Percentiles rank a stretch among this genome's conserved stretches.
Evolutionary conservation across 2,888 invertebrate species (phyloP).

Genomic region (Drosophila phalerata): DNA sequence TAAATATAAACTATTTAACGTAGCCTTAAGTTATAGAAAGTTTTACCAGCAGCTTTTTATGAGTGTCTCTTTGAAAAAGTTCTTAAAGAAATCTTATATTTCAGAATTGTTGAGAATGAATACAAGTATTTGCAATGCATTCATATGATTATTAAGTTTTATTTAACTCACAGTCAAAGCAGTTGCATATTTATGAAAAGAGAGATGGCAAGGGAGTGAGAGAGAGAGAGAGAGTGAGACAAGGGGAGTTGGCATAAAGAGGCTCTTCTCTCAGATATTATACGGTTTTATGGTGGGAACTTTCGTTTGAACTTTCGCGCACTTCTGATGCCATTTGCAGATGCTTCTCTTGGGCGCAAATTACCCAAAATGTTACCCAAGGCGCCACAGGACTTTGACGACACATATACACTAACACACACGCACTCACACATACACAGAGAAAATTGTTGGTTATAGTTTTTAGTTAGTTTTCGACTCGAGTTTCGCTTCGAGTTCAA

Average conservation of each 20-base stretch:
- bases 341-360: slow-evolving; percentile 66
- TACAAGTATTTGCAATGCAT: slow-evolving; percentile 17
- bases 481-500: slow-evolving; percentile 47
- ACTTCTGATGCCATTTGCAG: slow-evolving; percentile 59
- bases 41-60: not conserved
- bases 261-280: slow-evolving; percentile 6
- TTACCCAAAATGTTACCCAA: slow-evolving; percentile 77
- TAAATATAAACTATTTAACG: not conserved
- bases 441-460: slow-evolving; percentile 39
- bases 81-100: slow-evolving; percentile 7
- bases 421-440: slow-evolving; percentile 7
- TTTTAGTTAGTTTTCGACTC: slow-evolving; percentile 51
- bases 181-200: not conserved
- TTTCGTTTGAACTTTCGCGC: slow-evolving; percentile 65
- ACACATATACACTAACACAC: slow-evolving; percentile 16
- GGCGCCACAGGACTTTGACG: slow-evolving; percentile 47
- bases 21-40: not conserved
- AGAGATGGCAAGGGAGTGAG: not conserved
- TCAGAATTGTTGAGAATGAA: slow-evolving; percentile 1
- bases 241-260: not conserved
- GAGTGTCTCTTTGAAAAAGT: not conserved
- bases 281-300: slow-evolving; percentile 20
- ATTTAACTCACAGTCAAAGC: slow-evolving; percentile 5
- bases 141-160: slow-evolving; percentile 21
- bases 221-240: not conserved